A percentile compares a stretch with the other conserved stretches of the same genome.
phyloP scores from a whole-genome alignment of 2,797 vertebrate species.

The Phrynocephalus guinanensis region DNA sequence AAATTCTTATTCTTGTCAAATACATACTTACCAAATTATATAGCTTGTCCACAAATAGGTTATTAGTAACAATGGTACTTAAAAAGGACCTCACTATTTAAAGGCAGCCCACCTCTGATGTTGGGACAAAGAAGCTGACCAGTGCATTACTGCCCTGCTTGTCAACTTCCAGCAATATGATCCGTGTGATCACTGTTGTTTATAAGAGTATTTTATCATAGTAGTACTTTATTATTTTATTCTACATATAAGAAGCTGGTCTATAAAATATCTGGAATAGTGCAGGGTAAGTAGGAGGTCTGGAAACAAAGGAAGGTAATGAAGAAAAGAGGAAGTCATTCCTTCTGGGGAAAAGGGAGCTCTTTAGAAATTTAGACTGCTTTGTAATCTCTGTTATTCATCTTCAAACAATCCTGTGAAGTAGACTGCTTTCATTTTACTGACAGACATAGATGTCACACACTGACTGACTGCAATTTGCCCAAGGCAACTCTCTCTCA shows the following conservation, averaged over 20 bases:
- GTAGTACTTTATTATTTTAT: neutral
- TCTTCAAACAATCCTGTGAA: constrained; percentile 27
- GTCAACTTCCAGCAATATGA: neutral
- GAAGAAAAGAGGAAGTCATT: neutral
- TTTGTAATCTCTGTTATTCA: neutral
- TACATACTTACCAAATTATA: neutral
- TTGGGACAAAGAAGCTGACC: neutral
- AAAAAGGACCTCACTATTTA: neutral
- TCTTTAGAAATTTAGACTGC: neutral
- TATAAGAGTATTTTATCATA: neutral
- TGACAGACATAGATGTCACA: neutral
- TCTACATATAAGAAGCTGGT: neutral
- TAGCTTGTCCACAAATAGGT: neutral
- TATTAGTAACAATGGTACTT: neutral
- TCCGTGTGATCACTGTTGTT: neutral
- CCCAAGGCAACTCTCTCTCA: constrained; percentile 2
- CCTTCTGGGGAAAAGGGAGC: neutral
- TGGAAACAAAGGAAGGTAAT: neutral
- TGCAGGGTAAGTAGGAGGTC: neutral
- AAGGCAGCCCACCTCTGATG: neutral
- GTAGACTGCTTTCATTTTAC: constrained; percentile 19
- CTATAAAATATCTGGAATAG: neutral
- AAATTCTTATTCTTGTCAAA: neutral
- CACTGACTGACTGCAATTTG: constrained; percentile 16
- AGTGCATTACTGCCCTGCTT: neutral